These are phyloP conservation scores for Hemibagrus wyckioides DNA, from an alignment of 2,113 vertebrate species.

Conservation along the genomic window DNA sequence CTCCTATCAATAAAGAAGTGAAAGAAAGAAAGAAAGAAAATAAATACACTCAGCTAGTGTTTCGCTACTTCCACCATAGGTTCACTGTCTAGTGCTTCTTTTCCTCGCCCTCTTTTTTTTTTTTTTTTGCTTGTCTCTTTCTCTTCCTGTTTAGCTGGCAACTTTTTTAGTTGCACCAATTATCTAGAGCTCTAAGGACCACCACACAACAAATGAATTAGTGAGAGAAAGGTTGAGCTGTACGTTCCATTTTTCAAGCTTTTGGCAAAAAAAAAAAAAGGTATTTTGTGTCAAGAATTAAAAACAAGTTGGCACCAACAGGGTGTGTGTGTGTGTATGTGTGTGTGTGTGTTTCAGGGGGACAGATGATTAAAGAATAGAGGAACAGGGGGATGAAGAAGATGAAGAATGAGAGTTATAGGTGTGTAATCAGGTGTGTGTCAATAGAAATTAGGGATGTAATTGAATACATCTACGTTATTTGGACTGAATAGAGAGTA, in stretches of 20 bases:
- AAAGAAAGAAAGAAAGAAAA: slow-evolving; percentile 54
- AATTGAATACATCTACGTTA: background rate
- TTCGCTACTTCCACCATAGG: background rate
- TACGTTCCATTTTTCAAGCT: slow-evolving; percentile 11
- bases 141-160: background rate
- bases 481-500: background rate
- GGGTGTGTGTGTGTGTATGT: background rate
- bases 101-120: background rate
- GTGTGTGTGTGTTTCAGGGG: background rate
- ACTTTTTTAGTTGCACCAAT: slow-evolving; percentile 14
- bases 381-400: background rate
- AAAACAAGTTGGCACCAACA: slow-evolving; percentile 40
- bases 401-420: background rate
- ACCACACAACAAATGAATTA: slow-evolving; percentile 2
- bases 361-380: background rate
- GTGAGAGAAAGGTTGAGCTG: slow-evolving; percentile 1
- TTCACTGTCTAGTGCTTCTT: slow-evolving; percentile 18
- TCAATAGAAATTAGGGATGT: background rate
- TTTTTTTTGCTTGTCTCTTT: slow-evolving; percentile 13
- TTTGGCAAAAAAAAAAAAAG: slow-evolving; percentile 22
- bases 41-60: background rate
- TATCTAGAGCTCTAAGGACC: slow-evolving; percentile 19
- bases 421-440: background rate
- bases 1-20: slow-evolving; percentile 41
- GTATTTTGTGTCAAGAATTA: slow-evolving; percentile 46